phyloP scores from a whole-genome alignment of 2,888 invertebrate genomes.

The Drymonia ruficornis region DNA sequence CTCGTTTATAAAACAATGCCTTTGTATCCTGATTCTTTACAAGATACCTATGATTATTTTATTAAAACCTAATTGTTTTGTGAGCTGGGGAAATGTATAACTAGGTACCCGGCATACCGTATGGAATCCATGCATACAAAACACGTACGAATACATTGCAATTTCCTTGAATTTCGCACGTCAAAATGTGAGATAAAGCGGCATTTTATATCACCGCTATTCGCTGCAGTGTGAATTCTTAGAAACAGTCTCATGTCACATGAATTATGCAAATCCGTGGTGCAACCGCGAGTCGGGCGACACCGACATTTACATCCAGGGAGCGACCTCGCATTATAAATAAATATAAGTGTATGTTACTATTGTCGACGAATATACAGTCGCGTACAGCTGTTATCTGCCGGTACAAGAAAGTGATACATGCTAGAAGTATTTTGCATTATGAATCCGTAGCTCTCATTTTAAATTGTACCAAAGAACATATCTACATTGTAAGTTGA shows the following conservation, averaged over 20 bases:
- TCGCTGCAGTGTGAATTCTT: constrained; percentile 67
- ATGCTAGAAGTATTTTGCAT: constrained; percentile 11
- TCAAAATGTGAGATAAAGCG: constrained; percentile 27
- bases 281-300: constrained; percentile 56
- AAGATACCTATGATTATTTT: too few relatives aligned
- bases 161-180: too few relatives aligned
- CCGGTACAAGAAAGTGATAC: constrained; percentile 5
- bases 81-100: too few relatives aligned
- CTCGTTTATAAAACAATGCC: too few relatives aligned
- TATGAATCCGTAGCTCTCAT: constrained; percentile 8
- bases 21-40: too few relatives aligned
- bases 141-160: too few relatives aligned
- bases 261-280: constrained; percentile 74
- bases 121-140: too few relatives aligned
- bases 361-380: constrained; percentile 35
- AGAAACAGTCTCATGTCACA: constrained; percentile 68
- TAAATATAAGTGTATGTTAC: constrained; percentile 42
- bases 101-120: too few relatives aligned
- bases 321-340: constrained; percentile 52
- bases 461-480: neutral
- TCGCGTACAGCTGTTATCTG: constrained; percentile 13
- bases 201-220: constrained; percentile 54
- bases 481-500: too few relatives aligned
- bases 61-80: too few relatives aligned
- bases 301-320: constrained; percentile 63